phyloP scores from a whole-genome alignment of 1,140 invertebrate genomes.

The Drosophila simulans region DNA sequence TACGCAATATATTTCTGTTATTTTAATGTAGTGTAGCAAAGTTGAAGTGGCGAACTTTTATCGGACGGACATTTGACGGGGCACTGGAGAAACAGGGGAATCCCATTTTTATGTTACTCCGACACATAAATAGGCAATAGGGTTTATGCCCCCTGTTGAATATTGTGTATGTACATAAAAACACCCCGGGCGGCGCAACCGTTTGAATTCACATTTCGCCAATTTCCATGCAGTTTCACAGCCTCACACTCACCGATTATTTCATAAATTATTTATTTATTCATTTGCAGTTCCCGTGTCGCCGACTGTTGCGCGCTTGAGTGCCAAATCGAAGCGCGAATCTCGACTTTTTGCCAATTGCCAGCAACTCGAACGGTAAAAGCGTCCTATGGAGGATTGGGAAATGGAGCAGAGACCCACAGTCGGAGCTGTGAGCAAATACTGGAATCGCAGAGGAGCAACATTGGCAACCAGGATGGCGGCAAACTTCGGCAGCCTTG shows the following conservation, averaged over 20 bases:
- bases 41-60: conserved; percentile 1
- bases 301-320: conserved; percentile 41
- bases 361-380: conserved; percentile 27
- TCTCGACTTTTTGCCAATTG: conserved; percentile 33
- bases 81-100: background rate
- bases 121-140: conserved; percentile 34
- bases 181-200: conserved; percentile 21
- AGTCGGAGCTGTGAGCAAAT: conserved; percentile 45
- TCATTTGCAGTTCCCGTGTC: conserved; percentile 58
- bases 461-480: conserved; percentile 23
- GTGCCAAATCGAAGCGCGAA: conserved; percentile 16
- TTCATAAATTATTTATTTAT: conserved; percentile 73
- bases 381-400: conserved; percentile 3
- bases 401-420: conserved; percentile 40
- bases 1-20: conserved; percentile 53
- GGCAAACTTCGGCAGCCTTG: conserved; percentile 47
- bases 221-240: conserved; percentile 44
- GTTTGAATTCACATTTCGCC: conserved; percentile 28
- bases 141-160: conserved; percentile 29
- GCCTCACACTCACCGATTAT: conserved; percentile 35
- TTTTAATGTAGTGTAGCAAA: conserved; percentile 26
- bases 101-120: conserved; percentile 4
- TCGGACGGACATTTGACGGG: conserved; percentile 16
- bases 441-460: conserved; percentile 26
- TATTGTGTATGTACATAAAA: conserved; percentile 23